phyloP scores from a whole-genome alignment of 2,888 invertebrate species.

The Branchipolynoe longqiensis region DNA sequence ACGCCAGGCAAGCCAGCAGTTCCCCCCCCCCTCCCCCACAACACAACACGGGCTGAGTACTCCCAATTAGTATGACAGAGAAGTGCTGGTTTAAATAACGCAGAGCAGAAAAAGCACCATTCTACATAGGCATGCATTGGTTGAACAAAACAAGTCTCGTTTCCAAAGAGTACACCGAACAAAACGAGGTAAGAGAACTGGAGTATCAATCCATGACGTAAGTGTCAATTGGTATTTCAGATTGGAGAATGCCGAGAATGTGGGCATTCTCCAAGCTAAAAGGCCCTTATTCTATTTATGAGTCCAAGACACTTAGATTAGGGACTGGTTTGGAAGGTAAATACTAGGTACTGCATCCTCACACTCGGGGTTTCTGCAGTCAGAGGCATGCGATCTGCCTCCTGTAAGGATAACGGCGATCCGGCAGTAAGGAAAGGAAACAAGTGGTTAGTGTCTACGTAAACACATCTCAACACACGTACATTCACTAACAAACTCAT shows the following conservation, averaged over 20 bases:
- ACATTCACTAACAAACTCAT: constrained; percentile 10
- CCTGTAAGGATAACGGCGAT: constrained; percentile 29
- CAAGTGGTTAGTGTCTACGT: constrained; percentile 2
- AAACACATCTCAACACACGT: neutral
- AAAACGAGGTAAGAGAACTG: neutral
- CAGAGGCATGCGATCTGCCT: constrained; percentile 50
- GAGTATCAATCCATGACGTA: neutral
- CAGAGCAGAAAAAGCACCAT: too few relatives aligned
- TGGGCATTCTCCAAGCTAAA: neutral
- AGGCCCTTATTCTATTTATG: neutral
- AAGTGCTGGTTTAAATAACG: too few relatives aligned
- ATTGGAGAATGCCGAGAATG: too few relatives aligned
- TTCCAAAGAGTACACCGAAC: neutral
- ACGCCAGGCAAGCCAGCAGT: too few relatives aligned
- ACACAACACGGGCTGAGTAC: too few relatives aligned
- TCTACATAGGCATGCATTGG: constrained; percentile 4
- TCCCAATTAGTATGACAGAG: too few relatives aligned
- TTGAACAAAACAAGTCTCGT: neutral
- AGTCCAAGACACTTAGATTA: neutral
- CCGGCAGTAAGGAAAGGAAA: neutral
- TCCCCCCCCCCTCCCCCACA: too few relatives aligned
- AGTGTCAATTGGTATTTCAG: too few relatives aligned
- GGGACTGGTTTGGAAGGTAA: neutral
- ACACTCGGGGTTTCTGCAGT: constrained; percentile 49
- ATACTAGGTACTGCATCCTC: constrained; percentile 6